Percentiles rank a stretch among this genome's conserved stretches.
Conservation (phyloP, 2,888 invertebrate species). For the Philereme vetulata region DNA sequence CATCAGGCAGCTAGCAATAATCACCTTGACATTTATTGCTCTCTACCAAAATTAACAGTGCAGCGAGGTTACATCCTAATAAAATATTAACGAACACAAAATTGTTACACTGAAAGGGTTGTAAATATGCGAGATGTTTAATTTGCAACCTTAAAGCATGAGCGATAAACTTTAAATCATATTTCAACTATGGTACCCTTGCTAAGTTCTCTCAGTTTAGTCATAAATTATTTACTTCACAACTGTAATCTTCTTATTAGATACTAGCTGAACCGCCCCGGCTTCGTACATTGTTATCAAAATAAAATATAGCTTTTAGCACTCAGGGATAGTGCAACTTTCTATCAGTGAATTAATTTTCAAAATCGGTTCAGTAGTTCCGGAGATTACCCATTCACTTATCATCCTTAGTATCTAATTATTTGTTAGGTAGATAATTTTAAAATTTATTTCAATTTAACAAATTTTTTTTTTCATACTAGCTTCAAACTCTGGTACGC, state of each 20-base stretch:
- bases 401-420: too few species aligned
- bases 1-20: conserved; percentile 39
- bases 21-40: conserved; percentile 34
- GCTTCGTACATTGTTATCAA: too few species aligned
- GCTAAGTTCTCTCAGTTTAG: conserved; percentile 1
- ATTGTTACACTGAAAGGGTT: conserved; percentile 23
- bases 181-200: neutral
- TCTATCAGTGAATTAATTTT: too few species aligned
- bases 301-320: too few species aligned
- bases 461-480: too few species aligned
- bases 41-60: conserved; percentile 24
- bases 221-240: conserved; percentile 12
- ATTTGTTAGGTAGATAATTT: too few species aligned
- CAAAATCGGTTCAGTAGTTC: too few species aligned
- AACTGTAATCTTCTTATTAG: conserved; percentile 1
- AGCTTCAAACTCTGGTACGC: too few species aligned
- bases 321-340: too few species aligned
- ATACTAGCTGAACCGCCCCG: neutral
- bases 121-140: conserved; percentile 5
- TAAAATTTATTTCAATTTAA: too few species aligned
- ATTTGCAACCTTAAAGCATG: conserved; percentile 8
- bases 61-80: conserved; percentile 23
- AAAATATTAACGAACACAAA: conserved; percentile 22
- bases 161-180: conserved; percentile 1
- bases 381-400: too few species aligned